Base-by-base conservation (phyloP, 2,797 vertebrate genomes). In the Dipus sagitta region DNA sequence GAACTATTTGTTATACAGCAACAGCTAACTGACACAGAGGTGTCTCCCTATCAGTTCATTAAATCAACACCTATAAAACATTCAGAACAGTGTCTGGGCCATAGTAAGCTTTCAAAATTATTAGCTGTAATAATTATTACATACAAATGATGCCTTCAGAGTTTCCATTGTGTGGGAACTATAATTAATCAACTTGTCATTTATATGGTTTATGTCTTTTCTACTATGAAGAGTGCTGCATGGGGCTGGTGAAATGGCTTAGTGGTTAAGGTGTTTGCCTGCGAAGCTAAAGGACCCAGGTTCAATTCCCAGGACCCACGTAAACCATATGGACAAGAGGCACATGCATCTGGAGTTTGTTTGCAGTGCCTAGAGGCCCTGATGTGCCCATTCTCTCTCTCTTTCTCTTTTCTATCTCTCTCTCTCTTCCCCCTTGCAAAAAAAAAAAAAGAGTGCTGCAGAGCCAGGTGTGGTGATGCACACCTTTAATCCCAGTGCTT, bases 191-290 rank as follows among this genome's bases (percentile, higher is more conserved):
- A 86, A 42, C 11, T 47, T 80, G 74, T 74, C 54, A 78, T 75
- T 52, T 85, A n/a, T 26, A 77, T 32, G 14, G 7, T 54, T 92
- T 70, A 42, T 26, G 15, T 87, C 86, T 81, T 96, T 94, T 34
- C 52, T 75, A 17, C 60, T 75, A 1, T 81, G n/a, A 94, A 62
- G 42, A 93, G 78, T 68, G 14, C 47, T 47, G 6, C 9, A 47
- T 38, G 38, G 38, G 38, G 38, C 38, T 38, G 38, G 38, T 3
- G 38, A 38, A 38, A 38, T 38, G 38, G 38, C 38, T 38, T 38
- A 38, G 38, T 38, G 38, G 38, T 38, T 38, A 38, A 38, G 38
- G 38, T 6, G 6, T 38, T 38, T 38, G 38, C 38, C 38, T 38
- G 38, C 6, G 38, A 38, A 38, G 38, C 38, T 38, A 38, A 38